phyloP scores from a whole-genome alignment of 2,888 invertebrate genomes.

The Oscheius sp. region DNA sequence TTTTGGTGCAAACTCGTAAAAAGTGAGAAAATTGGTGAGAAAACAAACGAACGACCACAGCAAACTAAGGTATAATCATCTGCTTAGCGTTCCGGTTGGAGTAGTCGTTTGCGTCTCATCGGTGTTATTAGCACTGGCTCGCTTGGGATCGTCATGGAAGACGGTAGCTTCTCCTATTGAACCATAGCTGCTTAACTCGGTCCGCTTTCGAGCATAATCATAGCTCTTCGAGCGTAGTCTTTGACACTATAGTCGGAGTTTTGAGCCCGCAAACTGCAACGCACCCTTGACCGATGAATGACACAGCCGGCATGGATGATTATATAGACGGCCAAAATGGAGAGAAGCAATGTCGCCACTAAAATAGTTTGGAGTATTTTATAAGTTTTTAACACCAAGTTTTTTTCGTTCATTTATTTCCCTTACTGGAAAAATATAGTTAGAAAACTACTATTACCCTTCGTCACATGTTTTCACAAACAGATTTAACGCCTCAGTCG shows the following conservation, averaged over 20 bases:
- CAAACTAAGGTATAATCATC: slow-evolving; percentile 5
- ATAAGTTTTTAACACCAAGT: no score
- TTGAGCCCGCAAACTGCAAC: slow-evolving; percentile 1
- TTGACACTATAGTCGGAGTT: slow-evolving; percentile 2
- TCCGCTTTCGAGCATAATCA: slow-evolving; percentile 5
- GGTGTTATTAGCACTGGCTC: not conserved
- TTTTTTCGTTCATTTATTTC: no score
- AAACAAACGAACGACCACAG: not conserved
- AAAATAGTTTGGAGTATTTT: not conserved
- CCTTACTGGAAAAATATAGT: no score
- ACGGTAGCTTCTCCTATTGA: slow-evolving; percentile 11
- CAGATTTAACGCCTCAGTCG: no score
- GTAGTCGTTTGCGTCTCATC: slow-evolving; percentile 21
- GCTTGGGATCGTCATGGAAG: not conserved
- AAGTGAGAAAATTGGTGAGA: not conserved
- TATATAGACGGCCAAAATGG: slow-evolving; percentile 8
- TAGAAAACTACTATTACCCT: no score
- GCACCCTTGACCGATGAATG: slow-evolving; percentile 18
- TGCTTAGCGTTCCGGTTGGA: slow-evolving; percentile 18
- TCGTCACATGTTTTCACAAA: no score
- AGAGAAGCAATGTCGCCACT: slow-evolving; percentile 7
- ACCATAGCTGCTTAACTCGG: slow-evolving; percentile 18
- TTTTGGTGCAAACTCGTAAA: slow-evolving; percentile 6
- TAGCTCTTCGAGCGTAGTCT: slow-evolving; percentile 15
- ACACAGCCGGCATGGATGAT: slow-evolving; percentile 25